phyloP scores from a whole-genome alignment of 2,888 invertebrate genomes.

The Didymodactylos carnosus region DNA sequence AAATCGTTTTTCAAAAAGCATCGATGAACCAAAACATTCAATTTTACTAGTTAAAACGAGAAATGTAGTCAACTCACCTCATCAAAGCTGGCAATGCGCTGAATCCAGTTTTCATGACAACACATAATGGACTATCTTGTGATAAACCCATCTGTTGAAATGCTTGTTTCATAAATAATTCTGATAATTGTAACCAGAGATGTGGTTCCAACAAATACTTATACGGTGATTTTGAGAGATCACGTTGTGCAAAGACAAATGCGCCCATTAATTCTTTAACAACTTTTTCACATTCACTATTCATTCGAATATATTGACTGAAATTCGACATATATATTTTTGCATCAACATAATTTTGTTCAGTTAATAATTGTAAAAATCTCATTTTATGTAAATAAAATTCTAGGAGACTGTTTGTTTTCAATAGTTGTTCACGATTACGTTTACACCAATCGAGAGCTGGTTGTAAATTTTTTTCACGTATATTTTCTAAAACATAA shows the following conservation, averaged over 20 bases:
- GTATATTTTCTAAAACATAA: slow-evolving; percentile 2
- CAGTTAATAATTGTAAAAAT: slow-evolving; percentile 6
- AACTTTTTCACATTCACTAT: slow-evolving; percentile 4
- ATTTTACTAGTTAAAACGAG: too few species aligned
- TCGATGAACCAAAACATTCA: too few species aligned
- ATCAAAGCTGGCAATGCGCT: slow-evolving; percentile 8
- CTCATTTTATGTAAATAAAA: slow-evolving; percentile 9
- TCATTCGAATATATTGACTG: slow-evolving; percentile 2
- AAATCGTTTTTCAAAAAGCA: too few species aligned
- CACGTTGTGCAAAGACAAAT: background rate
- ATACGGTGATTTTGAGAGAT: slow-evolving; percentile 5
- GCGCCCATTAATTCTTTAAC: slow-evolving; percentile 11
- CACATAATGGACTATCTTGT: slow-evolving; percentile 8
- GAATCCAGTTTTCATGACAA: slow-evolving; percentile 7
- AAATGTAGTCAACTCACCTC: background rate
- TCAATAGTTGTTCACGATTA: background rate
- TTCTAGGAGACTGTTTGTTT: background rate
- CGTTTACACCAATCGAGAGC: slow-evolving; percentile 9
- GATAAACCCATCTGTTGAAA: slow-evolving; percentile 9
- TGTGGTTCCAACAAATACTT: slow-evolving; percentile 1
- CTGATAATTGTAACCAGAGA: slow-evolving; percentile 9
- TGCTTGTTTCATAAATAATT: slow-evolving; percentile 5
- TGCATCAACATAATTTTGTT: background rate
- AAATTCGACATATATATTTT: background rate
- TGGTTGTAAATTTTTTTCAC: slow-evolving; percentile 3